These are phyloP conservation scores for Selene dorsalis DNA, from an alignment of 2,797 vertebrate species.

Conservation along the genomic window DNA sequence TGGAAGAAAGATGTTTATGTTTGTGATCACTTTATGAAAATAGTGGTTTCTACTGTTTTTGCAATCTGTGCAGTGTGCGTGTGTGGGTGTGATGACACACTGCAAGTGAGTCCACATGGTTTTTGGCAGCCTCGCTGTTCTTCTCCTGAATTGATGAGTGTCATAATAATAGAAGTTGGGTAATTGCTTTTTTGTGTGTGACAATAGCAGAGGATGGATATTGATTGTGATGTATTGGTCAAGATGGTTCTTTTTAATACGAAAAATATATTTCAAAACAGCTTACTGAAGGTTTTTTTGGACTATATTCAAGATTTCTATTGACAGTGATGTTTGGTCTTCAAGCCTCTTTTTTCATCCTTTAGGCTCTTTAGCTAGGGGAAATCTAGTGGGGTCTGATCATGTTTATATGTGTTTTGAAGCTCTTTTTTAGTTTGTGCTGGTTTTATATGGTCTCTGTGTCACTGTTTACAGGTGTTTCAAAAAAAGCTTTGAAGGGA, in stretches of 20 bases:
- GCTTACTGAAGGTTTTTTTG: neutral
- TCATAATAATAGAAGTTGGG: neutral
- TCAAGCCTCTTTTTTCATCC: neutral
- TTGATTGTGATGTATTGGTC: neutral
- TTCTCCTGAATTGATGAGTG: neutral
- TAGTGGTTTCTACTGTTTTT: neutral
- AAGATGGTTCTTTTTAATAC: neutral
- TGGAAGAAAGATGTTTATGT: constrained; percentile 1
- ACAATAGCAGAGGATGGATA: neutral
- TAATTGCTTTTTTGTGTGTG: neutral
- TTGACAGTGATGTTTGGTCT: neutral
- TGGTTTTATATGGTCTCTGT: neutral
- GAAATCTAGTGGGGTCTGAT: neutral
- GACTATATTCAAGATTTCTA: neutral
- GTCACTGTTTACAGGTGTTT: constrained; percentile 42
- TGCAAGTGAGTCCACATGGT: neutral
- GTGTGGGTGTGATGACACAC: neutral
- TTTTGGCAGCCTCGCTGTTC: neutral
- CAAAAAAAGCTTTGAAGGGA: constrained; percentile 46
- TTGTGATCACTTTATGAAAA: neutral
- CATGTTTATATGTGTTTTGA: constrained; percentile 30
- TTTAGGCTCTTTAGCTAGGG: constrained; percentile 4
- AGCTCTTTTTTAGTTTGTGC: constrained; percentile 11
- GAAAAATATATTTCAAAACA: neutral
- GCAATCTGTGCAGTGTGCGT: neutral